Conservation (phyloP, 2,113 vertebrate species). For the Cnemophilus loriae region DNA sequence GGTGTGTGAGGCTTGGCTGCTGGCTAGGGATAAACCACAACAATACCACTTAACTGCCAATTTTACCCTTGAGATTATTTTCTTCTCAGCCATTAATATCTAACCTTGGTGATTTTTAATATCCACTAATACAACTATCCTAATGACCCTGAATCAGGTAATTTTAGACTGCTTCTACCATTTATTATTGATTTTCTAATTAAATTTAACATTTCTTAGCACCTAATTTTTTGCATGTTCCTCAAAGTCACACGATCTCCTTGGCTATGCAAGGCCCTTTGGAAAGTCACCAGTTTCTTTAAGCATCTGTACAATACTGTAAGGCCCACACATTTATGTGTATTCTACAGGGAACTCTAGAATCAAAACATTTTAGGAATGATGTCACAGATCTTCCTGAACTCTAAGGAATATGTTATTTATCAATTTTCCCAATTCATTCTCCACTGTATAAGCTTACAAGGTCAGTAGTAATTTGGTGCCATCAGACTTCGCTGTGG, state of each 20-base stretch:
- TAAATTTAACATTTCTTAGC: neutral
- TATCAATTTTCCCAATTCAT: neutral
- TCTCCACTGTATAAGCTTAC: neutral
- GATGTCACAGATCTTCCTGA: neutral
- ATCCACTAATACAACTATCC: neutral
- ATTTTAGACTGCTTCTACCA: neutral
- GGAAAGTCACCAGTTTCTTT: neutral
- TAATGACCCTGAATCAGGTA: neutral
- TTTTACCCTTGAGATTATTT: neutral
- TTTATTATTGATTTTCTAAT: neutral
- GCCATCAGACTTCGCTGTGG: neutral
- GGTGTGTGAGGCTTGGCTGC: neutral
- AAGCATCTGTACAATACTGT: neutral
- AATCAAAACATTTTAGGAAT: neutral
- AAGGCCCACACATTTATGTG: fast-evolving
- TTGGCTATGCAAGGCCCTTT: neutral
- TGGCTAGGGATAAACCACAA: neutral
- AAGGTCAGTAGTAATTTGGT: neutral
- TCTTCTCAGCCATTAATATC: neutral
- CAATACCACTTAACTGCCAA: neutral
- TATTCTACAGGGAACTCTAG: neutral
- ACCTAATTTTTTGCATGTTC: neutral
- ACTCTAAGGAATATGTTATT: neutral
- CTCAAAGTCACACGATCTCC: neutral
- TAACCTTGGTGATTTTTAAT: neutral